A percentile compares a stretch with the other conserved stretches of the same genome.
Evolutionary conservation across 2,888 invertebrate species (phyloP).

Genomic region (Trachelus iudaicus): DNA sequence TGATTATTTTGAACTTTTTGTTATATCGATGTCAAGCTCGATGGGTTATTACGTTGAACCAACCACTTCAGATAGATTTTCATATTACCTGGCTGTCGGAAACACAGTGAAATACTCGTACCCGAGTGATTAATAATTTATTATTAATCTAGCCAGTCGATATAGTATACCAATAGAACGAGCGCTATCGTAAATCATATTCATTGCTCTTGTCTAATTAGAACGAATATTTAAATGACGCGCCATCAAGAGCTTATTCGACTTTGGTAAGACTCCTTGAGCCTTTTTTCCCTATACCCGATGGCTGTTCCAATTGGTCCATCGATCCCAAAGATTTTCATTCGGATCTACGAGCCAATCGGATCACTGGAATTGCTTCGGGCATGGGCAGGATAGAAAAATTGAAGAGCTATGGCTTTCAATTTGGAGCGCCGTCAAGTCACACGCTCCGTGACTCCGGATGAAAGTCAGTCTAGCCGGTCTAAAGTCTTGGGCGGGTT

Average conservation of each 20-base stretch:
- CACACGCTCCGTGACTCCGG: not conserved
- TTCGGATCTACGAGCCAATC: not conserved
- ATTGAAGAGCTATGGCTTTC: not conserved
- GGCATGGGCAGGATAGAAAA: not conserved
- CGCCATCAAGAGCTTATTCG: not conserved
- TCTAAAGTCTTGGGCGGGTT: constrained; percentile 35
- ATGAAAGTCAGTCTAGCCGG: constrained; percentile 42
- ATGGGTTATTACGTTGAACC: not conserved
- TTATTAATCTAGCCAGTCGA: not conserved
- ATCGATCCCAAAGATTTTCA: not conserved
- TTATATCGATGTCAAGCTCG: not conserved
- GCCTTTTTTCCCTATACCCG: not conserved
- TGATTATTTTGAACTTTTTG: not conserved
- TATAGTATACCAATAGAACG: not conserved
- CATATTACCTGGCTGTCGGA: not conserved
- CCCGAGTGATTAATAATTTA: not conserved
- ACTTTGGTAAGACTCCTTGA: not conserved
- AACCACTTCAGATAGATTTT: not conserved
- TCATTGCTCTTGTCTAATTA: not conserved
- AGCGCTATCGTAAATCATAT: not conserved
- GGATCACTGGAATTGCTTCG: not conserved
- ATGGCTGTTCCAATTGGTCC: not conserved
- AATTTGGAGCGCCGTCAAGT: constrained; percentile 3
- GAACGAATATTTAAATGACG: not conserved
- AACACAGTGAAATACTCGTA: not conserved